Base-by-base conservation (phyloP, 1,140 invertebrate species). In the Drosophila sp. region DNA sequence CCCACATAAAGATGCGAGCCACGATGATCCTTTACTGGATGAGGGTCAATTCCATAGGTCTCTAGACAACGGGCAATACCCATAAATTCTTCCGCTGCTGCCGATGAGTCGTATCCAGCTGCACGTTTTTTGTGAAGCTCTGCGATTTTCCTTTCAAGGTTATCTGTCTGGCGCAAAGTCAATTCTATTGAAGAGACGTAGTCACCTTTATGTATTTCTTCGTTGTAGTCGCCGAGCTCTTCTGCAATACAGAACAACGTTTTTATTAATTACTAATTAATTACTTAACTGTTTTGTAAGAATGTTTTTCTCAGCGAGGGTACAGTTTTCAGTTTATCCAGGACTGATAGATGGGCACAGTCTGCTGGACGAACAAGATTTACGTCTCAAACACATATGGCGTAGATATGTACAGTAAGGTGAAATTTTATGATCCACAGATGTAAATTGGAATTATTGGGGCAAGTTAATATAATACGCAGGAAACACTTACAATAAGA, bases 1-100 rank as follows among this genome's bases (percentile, higher is more conserved):
- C 98, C 98, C 50, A 99, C 93, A 92, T 98, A 99, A 10, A 99
- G 93, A 90, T 98, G 97, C 76, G 96, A 96, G 8, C 91, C 91
- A 1, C 90, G 79, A 68, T 92, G 90, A 64, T 92, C 98, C 94
- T 99, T 99, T n/a, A 99, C 98, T 60, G 97, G 96, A 94, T 99
- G 97, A 1, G 98, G 98, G 93, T 99, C 98, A 32, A 99, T 96
- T 10, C 98, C 98, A 91, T 99, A 99, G 0, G 98, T 99, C 86
- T 99, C 98, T 40, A 99, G 93, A 64, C 96, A 95, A 33, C 96
- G 96, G 23, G 98, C 97, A 60, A 92, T 92, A 25, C 84, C 74
- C 66, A 92, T 74, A 66, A 92, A 92, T 60, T 92, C 91, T 60
- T 92, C 82, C 77, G 90, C 87, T 0, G 80, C 86, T 1, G 82